Evolutionary conservation across 1,140 invertebrate species (phyloP).

Genomic region (Drosophila pectinifera): DNA sequence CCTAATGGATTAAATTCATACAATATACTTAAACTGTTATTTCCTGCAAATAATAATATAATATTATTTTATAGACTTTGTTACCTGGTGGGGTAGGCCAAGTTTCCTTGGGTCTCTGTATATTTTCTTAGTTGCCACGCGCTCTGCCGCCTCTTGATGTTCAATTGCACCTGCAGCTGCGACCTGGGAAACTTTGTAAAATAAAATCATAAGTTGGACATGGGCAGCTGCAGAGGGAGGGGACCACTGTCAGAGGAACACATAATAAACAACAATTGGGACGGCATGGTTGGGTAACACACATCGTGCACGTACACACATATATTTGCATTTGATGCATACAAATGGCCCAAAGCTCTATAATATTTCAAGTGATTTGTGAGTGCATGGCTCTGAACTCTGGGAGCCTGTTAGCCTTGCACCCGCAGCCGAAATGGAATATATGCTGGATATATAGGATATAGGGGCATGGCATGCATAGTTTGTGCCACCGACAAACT

Average conservation of each 20-base stretch:
- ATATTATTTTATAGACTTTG: too few species aligned
- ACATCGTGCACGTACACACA: slow-evolving; percentile 9
- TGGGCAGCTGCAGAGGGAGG: slow-evolving; percentile 7
- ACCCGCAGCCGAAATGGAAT: slow-evolving; percentile 3
- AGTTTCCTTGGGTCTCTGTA: slow-evolving; percentile 3
- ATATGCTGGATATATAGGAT: not conserved
- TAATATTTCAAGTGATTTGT: slow-evolving; percentile 61
- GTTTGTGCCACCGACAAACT: slow-evolving; percentile 31
- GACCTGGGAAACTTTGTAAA: slow-evolving; percentile 23
- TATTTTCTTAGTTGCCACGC: slow-evolving; percentile 48
- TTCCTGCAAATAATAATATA: too few species aligned
- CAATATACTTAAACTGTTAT: not conserved
- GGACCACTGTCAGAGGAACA: slow-evolving; percentile 13
- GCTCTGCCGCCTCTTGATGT: slow-evolving; percentile 11
- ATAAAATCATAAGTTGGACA: slow-evolving; percentile 29
- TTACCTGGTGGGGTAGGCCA: too few species aligned
- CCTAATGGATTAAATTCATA: not conserved
- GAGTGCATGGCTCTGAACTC: slow-evolving; percentile 12
- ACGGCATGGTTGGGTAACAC: slow-evolving; percentile 62
- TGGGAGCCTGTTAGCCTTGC: not conserved
- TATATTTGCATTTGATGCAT: slow-evolving; percentile 73
- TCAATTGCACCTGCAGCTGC: slow-evolving; percentile 53
- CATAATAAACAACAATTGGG: slow-evolving; percentile 68
- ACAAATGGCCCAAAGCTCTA: slow-evolving; percentile 48
- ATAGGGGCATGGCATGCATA: slow-evolving; percentile 12